Conservation (phyloP, 2,113 vertebrate genomes). For the Ceyx melanurus region DNA sequence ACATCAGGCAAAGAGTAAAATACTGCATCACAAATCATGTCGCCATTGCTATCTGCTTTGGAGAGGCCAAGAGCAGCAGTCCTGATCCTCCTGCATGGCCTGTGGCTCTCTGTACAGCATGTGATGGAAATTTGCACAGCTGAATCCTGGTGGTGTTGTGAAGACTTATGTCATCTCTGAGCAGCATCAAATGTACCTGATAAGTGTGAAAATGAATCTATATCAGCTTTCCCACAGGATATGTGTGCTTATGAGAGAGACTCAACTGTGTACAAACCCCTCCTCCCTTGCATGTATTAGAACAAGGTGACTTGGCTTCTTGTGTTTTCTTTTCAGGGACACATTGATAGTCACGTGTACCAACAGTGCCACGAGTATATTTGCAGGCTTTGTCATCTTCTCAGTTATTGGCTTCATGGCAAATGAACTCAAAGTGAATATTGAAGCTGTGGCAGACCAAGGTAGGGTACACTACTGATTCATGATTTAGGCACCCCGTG, state of each 20-base stretch:
- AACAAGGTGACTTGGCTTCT: neutral
- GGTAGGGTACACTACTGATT: constrained; percentile 67
- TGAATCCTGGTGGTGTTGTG: neutral
- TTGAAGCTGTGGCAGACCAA: constrained; percentile 97
- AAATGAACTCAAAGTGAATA: constrained; percentile 94
- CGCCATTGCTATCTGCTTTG: fast-evolving
- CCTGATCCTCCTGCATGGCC: neutral
- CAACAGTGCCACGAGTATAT: constrained; percentile 98
- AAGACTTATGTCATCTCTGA: neutral
- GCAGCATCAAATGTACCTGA: too few species aligned
- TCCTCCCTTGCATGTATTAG: neutral
- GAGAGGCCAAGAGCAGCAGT: neutral
- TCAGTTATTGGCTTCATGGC: constrained; percentile 99
- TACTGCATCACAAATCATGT: fast-evolving
- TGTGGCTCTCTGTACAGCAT: neutral
- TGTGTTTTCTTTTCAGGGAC: constrained; percentile 80
- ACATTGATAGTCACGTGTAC: constrained; percentile 95
- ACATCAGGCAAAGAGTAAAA: neutral
- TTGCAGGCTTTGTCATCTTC: constrained; percentile 98
- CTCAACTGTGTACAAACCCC: fast-evolving
- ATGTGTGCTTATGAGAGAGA: neutral
- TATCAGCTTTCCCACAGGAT: neutral
- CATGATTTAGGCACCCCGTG: neutral
- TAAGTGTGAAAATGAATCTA: neutral
- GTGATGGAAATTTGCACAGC: neutral